Conservation (phyloP, 2,797 vertebrate species). For the Halcyon smyrnensis region DNA sequence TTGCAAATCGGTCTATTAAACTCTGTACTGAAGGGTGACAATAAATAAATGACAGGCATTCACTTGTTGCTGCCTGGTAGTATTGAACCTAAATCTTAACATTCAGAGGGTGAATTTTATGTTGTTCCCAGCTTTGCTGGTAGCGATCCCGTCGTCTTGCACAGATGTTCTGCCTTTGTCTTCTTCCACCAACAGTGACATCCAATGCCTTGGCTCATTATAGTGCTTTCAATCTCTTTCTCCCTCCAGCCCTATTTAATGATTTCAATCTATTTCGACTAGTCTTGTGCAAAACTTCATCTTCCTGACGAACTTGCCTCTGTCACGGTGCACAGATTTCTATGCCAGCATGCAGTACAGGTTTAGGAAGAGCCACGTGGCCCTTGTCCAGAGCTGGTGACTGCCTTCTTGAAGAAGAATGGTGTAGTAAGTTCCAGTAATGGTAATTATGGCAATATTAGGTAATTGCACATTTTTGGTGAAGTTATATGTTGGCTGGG, state of each 20-base stretch:
- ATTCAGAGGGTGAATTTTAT: slow-evolving; percentile 4
- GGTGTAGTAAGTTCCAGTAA: background rate
- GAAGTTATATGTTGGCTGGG: background rate
- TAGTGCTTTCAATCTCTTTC: background rate
- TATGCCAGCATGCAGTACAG: background rate
- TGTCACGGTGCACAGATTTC: background rate
- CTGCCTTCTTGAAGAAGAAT: background rate
- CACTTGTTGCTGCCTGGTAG: background rate
- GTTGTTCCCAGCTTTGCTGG: slow-evolving; percentile 15
- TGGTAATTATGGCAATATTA: background rate
- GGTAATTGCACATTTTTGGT: background rate
- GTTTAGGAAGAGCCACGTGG: background rate
- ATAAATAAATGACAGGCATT: background rate
- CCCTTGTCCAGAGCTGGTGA: background rate
- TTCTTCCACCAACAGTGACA: background rate
- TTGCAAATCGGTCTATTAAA: background rate
- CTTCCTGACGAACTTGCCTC: background rate
- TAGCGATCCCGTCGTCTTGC: background rate
- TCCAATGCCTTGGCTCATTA: background rate
- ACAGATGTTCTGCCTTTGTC: slow-evolving; percentile 35
- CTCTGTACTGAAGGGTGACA: background rate
- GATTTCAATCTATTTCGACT: background rate
- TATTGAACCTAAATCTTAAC: slow-evolving; percentile 6
- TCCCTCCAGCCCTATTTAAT: slow-evolving; percentile 3
- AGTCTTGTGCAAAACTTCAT: background rate